Evolutionary conservation across 1,140 invertebrate genomes (phyloP).

Genomic region (Lucilia sericata): DNA sequence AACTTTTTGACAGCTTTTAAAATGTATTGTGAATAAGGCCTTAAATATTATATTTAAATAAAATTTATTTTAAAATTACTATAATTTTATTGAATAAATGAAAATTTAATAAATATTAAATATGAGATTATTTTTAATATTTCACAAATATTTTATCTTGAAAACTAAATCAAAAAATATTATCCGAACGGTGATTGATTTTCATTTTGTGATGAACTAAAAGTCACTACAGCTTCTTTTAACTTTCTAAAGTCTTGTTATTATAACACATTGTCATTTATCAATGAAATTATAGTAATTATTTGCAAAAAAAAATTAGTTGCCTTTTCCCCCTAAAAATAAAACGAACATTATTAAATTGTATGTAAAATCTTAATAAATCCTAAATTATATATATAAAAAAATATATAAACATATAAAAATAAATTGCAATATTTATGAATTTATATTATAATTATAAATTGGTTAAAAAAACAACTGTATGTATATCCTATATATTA

Average conservation of each 20-base stretch:
- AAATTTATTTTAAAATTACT: too few species aligned
- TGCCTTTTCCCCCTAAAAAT: constrained; percentile 28
- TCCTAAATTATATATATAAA: background rate
- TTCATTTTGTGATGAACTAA: too few species aligned
- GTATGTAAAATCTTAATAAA: background rate
- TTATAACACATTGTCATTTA: background rate
- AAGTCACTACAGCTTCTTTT: too few species aligned
- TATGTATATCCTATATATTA: background rate
- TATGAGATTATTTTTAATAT: too few species aligned
- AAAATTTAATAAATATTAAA: too few species aligned
- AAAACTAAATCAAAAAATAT: too few species aligned
- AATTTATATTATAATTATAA: constrained; percentile 32
- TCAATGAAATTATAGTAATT: constrained; percentile 2
- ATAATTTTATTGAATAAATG: too few species aligned
- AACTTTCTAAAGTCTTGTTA: too few species aligned
- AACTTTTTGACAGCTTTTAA: too few species aligned
- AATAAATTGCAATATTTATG: constrained; percentile 38
- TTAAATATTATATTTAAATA: too few species aligned
- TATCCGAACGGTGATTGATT: too few species aligned
- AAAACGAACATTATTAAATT: background rate
- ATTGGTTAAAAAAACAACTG: constrained; percentile 3
- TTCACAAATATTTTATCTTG: background rate
- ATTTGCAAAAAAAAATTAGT: constrained; percentile 30
- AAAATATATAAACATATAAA: constrained; percentile 17
- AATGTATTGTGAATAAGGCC: too few species aligned